Conservation (phyloP, 1,140 invertebrate genomes). For the Chionoecetes opilio region DNA sequence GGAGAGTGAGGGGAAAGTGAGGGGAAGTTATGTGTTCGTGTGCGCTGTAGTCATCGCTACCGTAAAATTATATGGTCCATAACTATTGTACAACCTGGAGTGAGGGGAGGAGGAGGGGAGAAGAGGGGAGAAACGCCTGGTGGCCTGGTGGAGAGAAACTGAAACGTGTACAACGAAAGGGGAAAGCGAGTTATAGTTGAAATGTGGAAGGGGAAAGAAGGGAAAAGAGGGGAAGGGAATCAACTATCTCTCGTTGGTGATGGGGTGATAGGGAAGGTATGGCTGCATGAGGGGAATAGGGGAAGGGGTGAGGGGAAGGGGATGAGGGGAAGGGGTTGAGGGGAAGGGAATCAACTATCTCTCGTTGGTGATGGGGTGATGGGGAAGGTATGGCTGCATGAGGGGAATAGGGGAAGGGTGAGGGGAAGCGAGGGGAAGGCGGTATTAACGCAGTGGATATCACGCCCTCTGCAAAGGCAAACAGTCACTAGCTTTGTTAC, state of each 20-base stretch:
- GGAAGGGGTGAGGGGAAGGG: not conserved
- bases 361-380: not conserved
- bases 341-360: not conserved
- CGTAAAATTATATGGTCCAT: constrained; percentile 60
- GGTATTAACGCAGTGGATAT: not conserved
- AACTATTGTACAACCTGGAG: constrained; percentile 48
- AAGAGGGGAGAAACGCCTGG: not conserved
- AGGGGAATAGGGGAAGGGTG: not conserved
- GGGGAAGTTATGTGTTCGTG: constrained; percentile 34
- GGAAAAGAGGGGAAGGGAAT: not conserved
- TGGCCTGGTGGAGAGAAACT: too few species aligned
- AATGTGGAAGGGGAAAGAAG: not conserved
- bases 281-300: constrained; percentile 6
- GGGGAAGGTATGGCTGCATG: not conserved
- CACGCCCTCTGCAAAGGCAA: constrained; percentile 8
- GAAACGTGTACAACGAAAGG: not conserved
- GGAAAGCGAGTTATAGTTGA: not conserved
- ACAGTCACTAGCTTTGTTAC: constrained; percentile 34
- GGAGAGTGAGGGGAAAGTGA: constrained; percentile 1
- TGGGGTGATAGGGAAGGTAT: not conserved
- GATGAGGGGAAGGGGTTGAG: not conserved
- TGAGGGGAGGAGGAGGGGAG: constrained; percentile 31
- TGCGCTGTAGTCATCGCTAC: constrained; percentile 40
- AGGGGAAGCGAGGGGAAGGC: not conserved
- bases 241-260: not conserved